A percentile compares a stretch with the other conserved stretches of the same genome.
phyloP scores from a whole-genome alignment of 2,113 vertebrate genomes.

The Lepidothrix coronata region DNA sequence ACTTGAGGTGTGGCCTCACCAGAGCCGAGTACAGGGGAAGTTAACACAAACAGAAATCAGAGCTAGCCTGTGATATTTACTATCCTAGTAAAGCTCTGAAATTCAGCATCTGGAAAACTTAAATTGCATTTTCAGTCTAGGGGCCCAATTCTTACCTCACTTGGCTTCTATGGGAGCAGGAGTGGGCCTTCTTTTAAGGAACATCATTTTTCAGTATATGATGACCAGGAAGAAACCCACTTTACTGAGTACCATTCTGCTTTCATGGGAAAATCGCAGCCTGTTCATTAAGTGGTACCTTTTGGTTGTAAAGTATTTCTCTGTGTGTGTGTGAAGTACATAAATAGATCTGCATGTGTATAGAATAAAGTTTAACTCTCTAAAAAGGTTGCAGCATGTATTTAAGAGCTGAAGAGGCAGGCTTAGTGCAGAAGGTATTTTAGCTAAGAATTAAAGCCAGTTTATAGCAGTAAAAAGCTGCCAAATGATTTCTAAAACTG shows the following conservation, averaged over 20 bases:
- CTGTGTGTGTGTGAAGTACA: neutral
- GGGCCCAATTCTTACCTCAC: neutral
- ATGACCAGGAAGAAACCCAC: neutral
- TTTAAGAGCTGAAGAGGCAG: constrained; percentile 11
- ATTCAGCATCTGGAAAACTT: neutral
- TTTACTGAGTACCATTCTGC: accelerated
- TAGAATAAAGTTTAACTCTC: neutral
- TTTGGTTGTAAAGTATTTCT: neutral
- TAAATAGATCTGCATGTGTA: neutral
- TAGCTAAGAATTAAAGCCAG: constrained; percentile 37
- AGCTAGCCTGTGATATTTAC: neutral
- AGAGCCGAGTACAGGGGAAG: neutral
- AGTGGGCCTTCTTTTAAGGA: neutral
- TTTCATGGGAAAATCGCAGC: neutral
- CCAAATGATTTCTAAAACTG: constrained; percentile 33
- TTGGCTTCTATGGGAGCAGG: neutral
- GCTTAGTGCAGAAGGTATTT: constrained; percentile 15
- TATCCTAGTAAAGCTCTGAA: neutral
- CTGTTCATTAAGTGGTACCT: neutral
- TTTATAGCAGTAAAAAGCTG: constrained; percentile 7
- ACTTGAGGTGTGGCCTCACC: neutral
- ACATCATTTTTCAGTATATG: neutral
- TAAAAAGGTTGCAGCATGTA: neutral
- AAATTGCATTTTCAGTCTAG: neutral
- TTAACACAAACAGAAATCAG: neutral